These are phyloP conservation scores for Gracilinanus agilis DNA, from an alignment of 2,113 vertebrate genomes.

Conservation along the genomic window DNA sequence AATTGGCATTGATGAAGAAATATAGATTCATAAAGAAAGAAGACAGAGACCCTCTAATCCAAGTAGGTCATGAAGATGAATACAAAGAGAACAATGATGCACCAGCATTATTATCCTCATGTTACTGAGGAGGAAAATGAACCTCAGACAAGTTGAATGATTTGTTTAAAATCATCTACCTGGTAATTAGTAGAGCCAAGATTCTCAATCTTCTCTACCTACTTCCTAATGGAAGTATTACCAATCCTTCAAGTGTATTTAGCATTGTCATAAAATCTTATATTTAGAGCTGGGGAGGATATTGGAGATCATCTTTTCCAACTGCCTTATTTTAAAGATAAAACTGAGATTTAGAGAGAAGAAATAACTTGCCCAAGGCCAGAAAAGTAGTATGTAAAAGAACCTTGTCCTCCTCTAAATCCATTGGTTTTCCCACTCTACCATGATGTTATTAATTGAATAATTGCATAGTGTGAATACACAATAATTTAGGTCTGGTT, in stretches of 20 bases:
- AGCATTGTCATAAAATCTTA: neutral
- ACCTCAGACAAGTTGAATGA: neutral
- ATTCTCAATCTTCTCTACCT: neutral
- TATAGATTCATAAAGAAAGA: neutral
- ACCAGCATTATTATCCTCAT: neutral
- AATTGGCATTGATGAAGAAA: neutral
- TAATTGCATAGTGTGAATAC: neutral
- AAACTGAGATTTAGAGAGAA: neutral
- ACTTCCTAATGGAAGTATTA: neutral
- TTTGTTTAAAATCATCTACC: neutral
- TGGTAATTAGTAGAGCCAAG: neutral
- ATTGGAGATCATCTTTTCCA: neutral
- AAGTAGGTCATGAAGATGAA: neutral
- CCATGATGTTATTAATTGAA: neutral
- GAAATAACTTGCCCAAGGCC: neutral
- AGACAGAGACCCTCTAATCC: neutral
- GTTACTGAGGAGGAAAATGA: neutral
- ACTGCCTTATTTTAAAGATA: neutral
- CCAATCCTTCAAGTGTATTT: neutral
- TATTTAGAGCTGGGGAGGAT: neutral
- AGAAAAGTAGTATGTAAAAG: neutral
- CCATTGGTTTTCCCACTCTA: neutral
- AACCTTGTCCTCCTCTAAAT: neutral
- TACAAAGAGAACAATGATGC: neutral
- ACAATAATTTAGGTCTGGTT: neutral